These are phyloP conservation scores for Leucophenga maculata DNA, from an alignment of 2,888 invertebrate genomes.

Conservation along the genomic window DNA sequence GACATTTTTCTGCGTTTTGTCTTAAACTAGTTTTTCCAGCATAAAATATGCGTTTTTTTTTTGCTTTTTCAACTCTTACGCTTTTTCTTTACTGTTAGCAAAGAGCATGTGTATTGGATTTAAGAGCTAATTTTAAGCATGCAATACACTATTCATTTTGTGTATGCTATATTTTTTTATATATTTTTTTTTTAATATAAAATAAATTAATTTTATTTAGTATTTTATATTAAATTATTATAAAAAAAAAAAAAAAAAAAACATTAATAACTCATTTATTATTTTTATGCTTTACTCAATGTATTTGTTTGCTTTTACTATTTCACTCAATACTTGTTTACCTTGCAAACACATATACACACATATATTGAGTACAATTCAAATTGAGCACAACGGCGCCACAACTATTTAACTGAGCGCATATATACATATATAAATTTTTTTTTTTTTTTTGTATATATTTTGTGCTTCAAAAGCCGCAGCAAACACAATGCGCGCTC, in stretches of 20 bases:
- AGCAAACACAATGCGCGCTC: too few relatives aligned
- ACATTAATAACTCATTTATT: background rate
- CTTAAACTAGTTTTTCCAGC: conserved; percentile 59
- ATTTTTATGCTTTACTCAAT: background rate
- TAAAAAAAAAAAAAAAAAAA: background rate
- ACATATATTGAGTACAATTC: too few relatives aligned
- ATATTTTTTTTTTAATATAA: background rate
- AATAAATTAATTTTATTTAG: background rate
- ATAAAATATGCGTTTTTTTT: conserved; percentile 45
- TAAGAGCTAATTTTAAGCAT: too few relatives aligned
- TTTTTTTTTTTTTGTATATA: conserved; percentile 21
- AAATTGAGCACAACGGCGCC: conserved; percentile 43
- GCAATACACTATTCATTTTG: background rate
- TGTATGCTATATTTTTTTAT: background rate
- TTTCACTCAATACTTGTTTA: conserved; percentile 58
- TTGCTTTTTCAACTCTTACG: too few relatives aligned
- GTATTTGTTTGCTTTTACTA: background rate
- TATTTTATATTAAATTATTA: too few relatives aligned
- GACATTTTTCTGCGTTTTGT: conserved; percentile 48
- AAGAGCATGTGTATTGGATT: too few relatives aligned
- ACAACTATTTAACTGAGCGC: too few relatives aligned
- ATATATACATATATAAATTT: background rate
- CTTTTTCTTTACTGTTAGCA: background rate
- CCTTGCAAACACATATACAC: conserved; percentile 52
- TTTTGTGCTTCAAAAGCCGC: conserved; percentile 11